Base-by-base conservation (phyloP, 2,797 vertebrate genomes). In the Helostoma temminkii region DNA sequence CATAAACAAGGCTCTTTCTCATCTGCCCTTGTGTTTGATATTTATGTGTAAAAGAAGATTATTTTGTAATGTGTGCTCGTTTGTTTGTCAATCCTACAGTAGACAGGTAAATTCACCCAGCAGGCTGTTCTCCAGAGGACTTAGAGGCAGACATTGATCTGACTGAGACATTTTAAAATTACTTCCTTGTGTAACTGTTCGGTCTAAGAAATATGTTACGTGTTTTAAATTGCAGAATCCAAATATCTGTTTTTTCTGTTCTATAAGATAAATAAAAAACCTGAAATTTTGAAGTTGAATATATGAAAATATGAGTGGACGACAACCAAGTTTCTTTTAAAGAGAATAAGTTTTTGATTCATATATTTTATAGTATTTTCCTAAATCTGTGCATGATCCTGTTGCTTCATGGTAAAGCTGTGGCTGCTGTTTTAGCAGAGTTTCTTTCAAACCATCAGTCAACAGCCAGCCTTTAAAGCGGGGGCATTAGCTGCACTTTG, bases 41-140 rank as follows among this genome's bases (percentile, higher is more conserved):
- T 94, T 94, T 94, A 93, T 93, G 84, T 89, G 82, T 91, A 88
- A 90, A 92, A 30, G n/a, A 86, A 91, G 66, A 86, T 49, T 74
- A 79, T 90, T 82, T 89, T 91, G 74, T 86, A 74, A 81, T 61
- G 89, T 89, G 68, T 74, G 79, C 80, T 76, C 8, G 52, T 89
- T 88, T 74, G 61, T 86, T 80, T 22, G 22, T 75, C 72, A 74
- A 58, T 78, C 39, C 68, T 72, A 58, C 54, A 49, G 41, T 67
- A 63, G 63, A 79, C 49, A 43, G 49, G 63, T 36, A 53, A 71
- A 70, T 65, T 48, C 54, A 47, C 70, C 48, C 54, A 58, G 70
- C 36, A 57, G 25, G 56, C 16, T 62, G 82, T 78, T 83, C 83
- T 85, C 77, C 81, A 86, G 67, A 82, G 80, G 82, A 84, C 61